A percentile compares a stretch with the other conserved stretches of the same genome.
These are phyloP conservation scores for Xiphorhynchus elegans DNA, from an alignment of 2,113 vertebrate species.

Conservation along the genomic window DNA sequence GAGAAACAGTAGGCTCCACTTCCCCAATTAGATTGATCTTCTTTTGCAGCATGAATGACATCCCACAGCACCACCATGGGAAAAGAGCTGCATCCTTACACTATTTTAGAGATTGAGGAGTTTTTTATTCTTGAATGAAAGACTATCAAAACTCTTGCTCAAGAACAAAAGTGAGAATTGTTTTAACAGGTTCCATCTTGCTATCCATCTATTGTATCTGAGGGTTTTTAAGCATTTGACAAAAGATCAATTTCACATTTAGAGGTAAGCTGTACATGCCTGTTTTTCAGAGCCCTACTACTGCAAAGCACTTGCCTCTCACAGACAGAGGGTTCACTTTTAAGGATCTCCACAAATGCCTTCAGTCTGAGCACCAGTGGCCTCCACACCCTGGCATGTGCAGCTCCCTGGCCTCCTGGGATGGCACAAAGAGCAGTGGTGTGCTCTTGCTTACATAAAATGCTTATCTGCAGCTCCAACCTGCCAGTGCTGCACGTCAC, in stretches of 20 bases:
- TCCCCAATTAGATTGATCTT: not conserved
- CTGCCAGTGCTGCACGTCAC: not conserved
- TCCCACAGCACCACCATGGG: not conserved
- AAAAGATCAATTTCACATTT: not conserved
- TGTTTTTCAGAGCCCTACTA: not conserved
- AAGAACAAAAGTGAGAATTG: not conserved
- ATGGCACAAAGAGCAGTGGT: not conserved
- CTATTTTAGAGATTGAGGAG: not conserved
- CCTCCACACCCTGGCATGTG: not conserved
- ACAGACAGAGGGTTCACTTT: not conserved
- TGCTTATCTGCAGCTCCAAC: conserved; percentile 17
- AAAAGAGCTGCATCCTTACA: not conserved
- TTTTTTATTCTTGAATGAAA: not conserved
- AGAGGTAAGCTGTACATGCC: not conserved
- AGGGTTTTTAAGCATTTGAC: not conserved
- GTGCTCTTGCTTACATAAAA: not conserved
- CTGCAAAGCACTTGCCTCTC: not conserved
- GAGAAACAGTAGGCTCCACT: not conserved
- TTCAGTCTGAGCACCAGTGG: not conserved
- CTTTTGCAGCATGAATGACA: not conserved
- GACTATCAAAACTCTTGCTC: not conserved
- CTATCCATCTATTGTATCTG: not conserved
- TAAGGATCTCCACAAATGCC: not conserved
- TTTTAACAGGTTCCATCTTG: not conserved
- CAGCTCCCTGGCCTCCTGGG: not conserved